A percentile compares a stretch with the other conserved stretches of the same genome.
These are phyloP conservation scores for Anthopleura xanthogrammica DNA, from an alignment of 92 coral and sea anemone species.

Conservation along the genomic window DNA sequence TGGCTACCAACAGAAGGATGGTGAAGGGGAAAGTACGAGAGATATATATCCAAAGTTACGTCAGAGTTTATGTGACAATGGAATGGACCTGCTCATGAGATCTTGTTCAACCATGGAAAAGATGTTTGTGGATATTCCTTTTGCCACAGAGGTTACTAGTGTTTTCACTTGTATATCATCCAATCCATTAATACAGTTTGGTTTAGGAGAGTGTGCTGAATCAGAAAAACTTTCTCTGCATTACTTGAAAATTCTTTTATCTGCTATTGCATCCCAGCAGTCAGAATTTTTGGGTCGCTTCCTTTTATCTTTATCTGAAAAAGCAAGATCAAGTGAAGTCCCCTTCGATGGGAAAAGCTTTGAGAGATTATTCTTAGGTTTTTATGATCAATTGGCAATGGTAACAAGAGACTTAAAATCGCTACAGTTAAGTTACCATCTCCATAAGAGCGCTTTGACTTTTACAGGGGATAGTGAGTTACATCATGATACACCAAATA, in stretches of 20 bases:
- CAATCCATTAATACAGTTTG: conserved; percentile 33
- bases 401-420: conserved; percentile 34
- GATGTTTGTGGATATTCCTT: conserved; percentile 41
- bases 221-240: conserved; percentile 49
- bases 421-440: conserved; percentile 57
- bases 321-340: conserved; percentile 24
- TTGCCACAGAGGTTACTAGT: conserved; percentile 43
- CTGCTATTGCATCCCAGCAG: conserved; percentile 55
- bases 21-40: conserved; percentile 19
- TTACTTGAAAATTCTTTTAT: conserved; percentile 48
- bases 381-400: conserved; percentile 36
- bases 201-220: conserved; percentile 10
- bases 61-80: conserved; percentile 41
- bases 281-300: conserved; percentile 77
- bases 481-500: conserved; percentile 15
- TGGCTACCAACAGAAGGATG: conserved; percentile 27
- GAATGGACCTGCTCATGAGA: conserved; percentile 35
- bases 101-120: conserved; percentile 35
- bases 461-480: conserved; percentile 27
- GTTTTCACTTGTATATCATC: conserved; percentile 62
- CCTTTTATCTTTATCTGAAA: conserved; percentile 51
- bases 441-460: conserved; percentile 54
- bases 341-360: conserved; percentile 17
- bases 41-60: conserved; percentile 64
- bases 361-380: conserved; percentile 32